Base-by-base conservation (phyloP, 2,888 invertebrate species). In the Ophraella communa region DNA sequence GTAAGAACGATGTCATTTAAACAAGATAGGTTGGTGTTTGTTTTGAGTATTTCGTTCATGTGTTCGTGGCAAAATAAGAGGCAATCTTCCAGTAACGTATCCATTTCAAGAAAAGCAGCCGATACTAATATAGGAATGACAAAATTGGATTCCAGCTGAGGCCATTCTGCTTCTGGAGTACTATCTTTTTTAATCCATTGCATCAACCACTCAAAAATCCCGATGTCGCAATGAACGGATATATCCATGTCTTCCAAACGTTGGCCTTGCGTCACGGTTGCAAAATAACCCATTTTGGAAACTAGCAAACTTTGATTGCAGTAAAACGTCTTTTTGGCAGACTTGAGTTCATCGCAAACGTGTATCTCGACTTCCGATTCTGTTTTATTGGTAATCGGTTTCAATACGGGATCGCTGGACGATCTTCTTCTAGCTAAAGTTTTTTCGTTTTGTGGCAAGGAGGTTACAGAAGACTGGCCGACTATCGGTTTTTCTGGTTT, bases 121-220 rank as follows among this genome's bases (percentile, higher is more conserved):
- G 96, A 97, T 0, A 97, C 95, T 65, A 97, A 85, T 57, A 98
- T 92, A 0, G 96, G 96, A 58, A 97, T 89, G 1, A 96, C 96
- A 81, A 94, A 96, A 75, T 87, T 88, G 0, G 93, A 86, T 79
- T 95, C 95, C 45, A 93, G 81, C 44, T 84, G 81, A 0, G 93
- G 93, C 86, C 88, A 88, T 71, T 88, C 88, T 0, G 87, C 88
- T 63, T 88, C 86, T 64, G 87, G 83, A 1, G 87, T 85, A 0
- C 86, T 83, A 73, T 91, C 91, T 27, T 88, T 87, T 80, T 95
- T 95, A n/a, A 96, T 93, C 94, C 96, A 97, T 70, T 91, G 89
- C 92, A 97, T 95, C 57, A 98, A 84, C 96, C 96, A 97, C 76
- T 96, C 96, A 81, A 98, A 98, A 67, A 97, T 95, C 79, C 92